These are phyloP conservation scores for Drosophila falleni DNA, from an alignment of 2,888 invertebrate genomes.

Conservation along the genomic window DNA sequence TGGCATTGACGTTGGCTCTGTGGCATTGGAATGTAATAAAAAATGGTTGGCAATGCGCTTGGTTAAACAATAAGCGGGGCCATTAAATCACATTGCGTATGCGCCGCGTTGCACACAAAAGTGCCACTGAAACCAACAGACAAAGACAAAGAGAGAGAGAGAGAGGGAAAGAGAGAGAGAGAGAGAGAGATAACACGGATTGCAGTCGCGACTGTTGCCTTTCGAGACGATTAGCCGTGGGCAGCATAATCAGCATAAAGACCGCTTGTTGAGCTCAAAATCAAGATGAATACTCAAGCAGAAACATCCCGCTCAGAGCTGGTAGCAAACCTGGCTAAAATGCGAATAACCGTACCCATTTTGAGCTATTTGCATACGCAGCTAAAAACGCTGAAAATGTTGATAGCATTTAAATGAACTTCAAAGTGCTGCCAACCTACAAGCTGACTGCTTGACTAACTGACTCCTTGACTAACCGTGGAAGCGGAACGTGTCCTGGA, in stretches of 20 bases:
- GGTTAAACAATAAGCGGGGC: slow-evolving; percentile 54
- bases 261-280: slow-evolving; percentile 10
- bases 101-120: slow-evolving; percentile 63
- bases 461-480: slow-evolving; percentile 26
- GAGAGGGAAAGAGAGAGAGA: neutral
- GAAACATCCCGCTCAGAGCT: neutral
- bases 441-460: slow-evolving; percentile 42
- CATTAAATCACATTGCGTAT: slow-evolving; percentile 72
- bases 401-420: slow-evolving; percentile 83
- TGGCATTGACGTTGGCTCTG: slow-evolving; percentile 9
- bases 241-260: slow-evolving; percentile 52
- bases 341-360: slow-evolving; percentile 39
- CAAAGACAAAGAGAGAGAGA: neutral
- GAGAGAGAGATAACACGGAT: neutral
- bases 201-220: slow-evolving; percentile 9
- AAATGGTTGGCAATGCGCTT: slow-evolving; percentile 41
- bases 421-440: slow-evolving; percentile 73
- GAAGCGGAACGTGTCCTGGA: neutral
- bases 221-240: slow-evolving; percentile 42
- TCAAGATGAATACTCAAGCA: neutral
- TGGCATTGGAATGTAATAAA: slow-evolving; percentile 29
- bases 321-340: slow-evolving; percentile 33
- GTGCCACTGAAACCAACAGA: slow-evolving; percentile 3
- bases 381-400: slow-evolving; percentile 71
- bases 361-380: slow-evolving; percentile 77